Evolutionary conservation across 2,888 invertebrate genomes (phyloP), one percentile per base, ranked within the genome.

Genomic region (Agriotes lineatus): DNA sequence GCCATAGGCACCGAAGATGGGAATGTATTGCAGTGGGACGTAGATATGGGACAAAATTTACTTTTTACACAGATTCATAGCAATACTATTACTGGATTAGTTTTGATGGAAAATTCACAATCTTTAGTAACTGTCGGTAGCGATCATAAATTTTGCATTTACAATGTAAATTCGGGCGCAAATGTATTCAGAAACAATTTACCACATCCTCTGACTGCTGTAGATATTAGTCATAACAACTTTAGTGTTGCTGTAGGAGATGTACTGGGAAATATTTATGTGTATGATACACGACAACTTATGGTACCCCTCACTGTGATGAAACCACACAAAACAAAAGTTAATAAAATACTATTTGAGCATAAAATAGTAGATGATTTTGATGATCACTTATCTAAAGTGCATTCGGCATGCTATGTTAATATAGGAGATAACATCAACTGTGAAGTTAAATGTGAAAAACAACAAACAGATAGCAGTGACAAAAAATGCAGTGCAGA

Each of bases 251-350:
- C 77, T 0, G 77, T 80, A 2, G 82, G 81, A 5, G 66, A 78
- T 5, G 77, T 77, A 48, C 76, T 79, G 54, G 83, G 83, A 6
- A 72, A 74, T 22, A 69, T 82, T 1, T 78, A 77, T 60, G 60
- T 82, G 1, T 83, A 81, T 71, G 80, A 83, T 59, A 68, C 81
- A 20, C 73, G 76, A 60, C 76, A 79, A 57, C 76, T 78, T 1
- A 64, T 81, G 18, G 76, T 78, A 35, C 81, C 81, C 0, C 42
- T 80, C 14, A 63, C 69, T 1, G 70, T 60, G 14, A 64, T 70
- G 6, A 75, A 74, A 60, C 63, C 76, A 0, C 81, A 82, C 60
- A 69, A 70, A 3, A 35, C 45, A 6, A 39, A 42, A 14, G 56
- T 69, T 12, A 66, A 61, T 22, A 64, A 59, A 39, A 48, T 69